Conservation (phyloP, 2,888 invertebrate genomes). For the Lathronympha strigana region DNA sequence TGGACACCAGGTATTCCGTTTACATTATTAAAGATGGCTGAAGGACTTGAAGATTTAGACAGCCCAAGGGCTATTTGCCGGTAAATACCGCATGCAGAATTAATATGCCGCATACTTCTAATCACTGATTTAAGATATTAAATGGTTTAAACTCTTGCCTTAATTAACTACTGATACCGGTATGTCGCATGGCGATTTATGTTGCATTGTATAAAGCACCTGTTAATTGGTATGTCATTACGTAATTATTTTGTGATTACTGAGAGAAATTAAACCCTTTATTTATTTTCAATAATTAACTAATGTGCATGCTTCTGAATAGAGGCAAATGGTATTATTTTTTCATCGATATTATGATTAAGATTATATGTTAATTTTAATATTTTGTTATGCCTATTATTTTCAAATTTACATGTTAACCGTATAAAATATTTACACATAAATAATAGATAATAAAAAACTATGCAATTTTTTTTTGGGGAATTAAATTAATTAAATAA, state of each 20-base stretch:
- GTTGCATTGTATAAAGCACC: constrained; percentile 22
- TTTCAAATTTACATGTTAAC: background rate
- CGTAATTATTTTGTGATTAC: constrained; percentile 15
- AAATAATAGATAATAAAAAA: background rate
- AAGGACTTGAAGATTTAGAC: too few relatives aligned
- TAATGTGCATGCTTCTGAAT: constrained; percentile 25
- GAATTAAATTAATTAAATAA: constrained; percentile 44
- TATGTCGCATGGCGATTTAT: background rate
- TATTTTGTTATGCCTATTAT: background rate
- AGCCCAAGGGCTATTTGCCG: constrained; percentile 1
- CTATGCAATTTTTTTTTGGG: background rate
- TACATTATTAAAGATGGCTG: constrained; percentile 60
- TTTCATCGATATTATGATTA: background rate
- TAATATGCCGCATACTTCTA: background rate
- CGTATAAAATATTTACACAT: background rate
- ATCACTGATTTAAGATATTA: background rate
- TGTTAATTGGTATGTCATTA: constrained; percentile 24
- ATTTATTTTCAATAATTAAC: constrained; percentile 26
- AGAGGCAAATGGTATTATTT: background rate
- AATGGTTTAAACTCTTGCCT: background rate
- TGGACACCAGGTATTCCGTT: constrained; percentile 64
- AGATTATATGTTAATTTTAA: background rate
- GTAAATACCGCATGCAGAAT: background rate
- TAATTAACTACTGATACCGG: constrained; percentile 3
- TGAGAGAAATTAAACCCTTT: constrained; percentile 6